These are phyloP conservation scores for Anguilla anguilla DNA, from an alignment of 2,797 vertebrate genomes.

Conservation along the genomic window DNA sequence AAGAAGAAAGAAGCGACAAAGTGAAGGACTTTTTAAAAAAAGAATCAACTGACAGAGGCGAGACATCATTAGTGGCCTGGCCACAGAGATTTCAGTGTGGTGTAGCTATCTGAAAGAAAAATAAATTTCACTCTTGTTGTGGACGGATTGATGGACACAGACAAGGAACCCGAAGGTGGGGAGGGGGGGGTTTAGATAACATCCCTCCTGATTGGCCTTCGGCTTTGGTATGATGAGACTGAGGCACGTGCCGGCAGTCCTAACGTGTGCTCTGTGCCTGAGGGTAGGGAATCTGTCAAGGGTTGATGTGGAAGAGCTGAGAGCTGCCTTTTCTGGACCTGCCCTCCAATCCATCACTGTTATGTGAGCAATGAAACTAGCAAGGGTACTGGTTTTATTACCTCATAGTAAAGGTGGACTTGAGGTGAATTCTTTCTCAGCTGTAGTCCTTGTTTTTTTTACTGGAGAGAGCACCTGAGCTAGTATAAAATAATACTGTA, in stretches of 20 bases:
- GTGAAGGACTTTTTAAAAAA: not conserved
- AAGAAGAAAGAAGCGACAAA: constrained; percentile 17
- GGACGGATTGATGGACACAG: constrained; percentile 10
- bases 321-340: constrained; percentile 37
- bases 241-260: constrained; percentile 24
- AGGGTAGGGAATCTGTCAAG: constrained; percentile 28
- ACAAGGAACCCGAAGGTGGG: constrained; percentile 17
- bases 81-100: constrained; percentile 27
- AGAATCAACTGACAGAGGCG: constrained; percentile 20
- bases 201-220: constrained; percentile 19
- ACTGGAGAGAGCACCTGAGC: not conserved
- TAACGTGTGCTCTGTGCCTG: constrained; percentile 25
- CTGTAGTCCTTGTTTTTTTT: not conserved
- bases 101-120: constrained; percentile 20
- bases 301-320: constrained; percentile 16
- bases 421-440: constrained; percentile 13
- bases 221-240: constrained; percentile 24
- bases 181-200: constrained; percentile 40
- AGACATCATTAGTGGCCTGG: constrained; percentile 19
- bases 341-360: constrained; percentile 27
- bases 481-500: not conserved
- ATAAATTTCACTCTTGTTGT: not conserved
- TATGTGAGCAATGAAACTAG: not conserved
- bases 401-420: not conserved
- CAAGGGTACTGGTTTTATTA: constrained; percentile 5